Percentiles rank a stretch among this genome's conserved stretches.
These are phyloP conservation scores for Macrotis lagotis DNA, from an alignment of 2,113 vertebrate species.

Conservation along the genomic window DNA sequence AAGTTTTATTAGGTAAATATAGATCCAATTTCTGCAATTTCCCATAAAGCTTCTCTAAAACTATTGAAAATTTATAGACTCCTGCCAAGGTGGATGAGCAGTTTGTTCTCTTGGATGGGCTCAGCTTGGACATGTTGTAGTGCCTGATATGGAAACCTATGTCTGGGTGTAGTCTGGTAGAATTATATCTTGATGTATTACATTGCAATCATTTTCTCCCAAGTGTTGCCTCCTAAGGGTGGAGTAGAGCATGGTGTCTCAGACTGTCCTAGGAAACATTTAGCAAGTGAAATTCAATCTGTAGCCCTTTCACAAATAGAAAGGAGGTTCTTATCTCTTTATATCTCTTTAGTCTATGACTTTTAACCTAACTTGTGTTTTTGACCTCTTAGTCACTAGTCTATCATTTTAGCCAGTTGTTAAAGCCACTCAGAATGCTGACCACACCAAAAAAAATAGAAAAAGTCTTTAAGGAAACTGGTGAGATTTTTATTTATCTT, in stretches of 20 bases:
- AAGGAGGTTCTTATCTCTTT: neutral
- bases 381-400: neutral
- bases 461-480: neutral
- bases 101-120: neutral
- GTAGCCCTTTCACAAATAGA: neutral
- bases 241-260: neutral
- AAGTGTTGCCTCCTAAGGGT: neutral
- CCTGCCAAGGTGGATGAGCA: neutral
- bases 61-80: neutral
- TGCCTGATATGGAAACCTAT: neutral
- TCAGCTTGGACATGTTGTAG: neutral
- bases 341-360: neutral
- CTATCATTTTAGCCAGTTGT: neutral
- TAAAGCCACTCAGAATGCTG: neutral
- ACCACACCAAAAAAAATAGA: neutral
- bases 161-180: neutral
- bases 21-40: neutral
- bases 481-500: neutral
- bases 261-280: neutral
- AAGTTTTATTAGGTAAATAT: neutral
- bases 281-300: constrained; percentile 7
- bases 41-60: neutral
- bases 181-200: neutral
- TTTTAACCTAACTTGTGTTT: neutral
- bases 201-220: constrained; percentile 3